Evolutionary conservation across 2,888 invertebrate genomes (phyloP).

Genomic region (Halocaridina rubra): DNA sequence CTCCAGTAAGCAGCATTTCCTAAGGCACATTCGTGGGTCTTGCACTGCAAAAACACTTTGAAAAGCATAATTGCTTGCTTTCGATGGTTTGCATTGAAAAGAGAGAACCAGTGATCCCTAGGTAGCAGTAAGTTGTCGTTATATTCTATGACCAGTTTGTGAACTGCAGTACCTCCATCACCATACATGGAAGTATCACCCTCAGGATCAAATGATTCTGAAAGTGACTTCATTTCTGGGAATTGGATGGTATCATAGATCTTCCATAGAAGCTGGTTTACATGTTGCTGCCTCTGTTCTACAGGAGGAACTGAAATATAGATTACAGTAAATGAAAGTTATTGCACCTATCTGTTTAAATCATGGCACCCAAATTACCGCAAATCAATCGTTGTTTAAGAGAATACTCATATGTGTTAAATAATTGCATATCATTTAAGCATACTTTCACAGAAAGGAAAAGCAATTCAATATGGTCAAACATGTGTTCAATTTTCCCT

Average conservation of each 20-base stretch:
- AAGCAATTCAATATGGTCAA: too few species aligned
- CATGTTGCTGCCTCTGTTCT: slow-evolving; percentile 16
- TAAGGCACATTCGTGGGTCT: slow-evolving; percentile 78
- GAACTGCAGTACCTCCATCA: slow-evolving; percentile 74
- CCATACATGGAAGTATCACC: slow-evolving; percentile 74
- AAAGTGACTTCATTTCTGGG: neutral
- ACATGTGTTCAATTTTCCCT: too few species aligned
- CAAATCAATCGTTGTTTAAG: too few species aligned
- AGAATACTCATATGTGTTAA: too few species aligned
- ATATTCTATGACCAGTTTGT: slow-evolving; percentile 73
- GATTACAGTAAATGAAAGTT: too few species aligned
- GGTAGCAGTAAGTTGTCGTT: slow-evolving; percentile 74
- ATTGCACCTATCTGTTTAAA: too few species aligned
- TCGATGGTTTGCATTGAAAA: slow-evolving; percentile 74
- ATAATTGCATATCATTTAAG: too few species aligned
- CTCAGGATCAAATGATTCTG: slow-evolving; percentile 73
- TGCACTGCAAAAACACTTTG: slow-evolving; percentile 78
- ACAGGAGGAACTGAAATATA: too few species aligned
- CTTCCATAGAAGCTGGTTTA: slow-evolving; percentile 17
- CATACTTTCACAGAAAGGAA: too few species aligned
- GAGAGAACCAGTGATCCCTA: slow-evolving; percentile 74
- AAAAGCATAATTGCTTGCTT: slow-evolving; percentile 76
- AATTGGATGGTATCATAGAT: slow-evolving; percentile 16
- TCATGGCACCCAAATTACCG: too few species aligned
- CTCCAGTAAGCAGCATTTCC: slow-evolving; percentile 78